Evolutionary conservation across 2,797 vertebrate genomes (phyloP).

Genomic region (Chrysocyon brachyurus): DNA sequence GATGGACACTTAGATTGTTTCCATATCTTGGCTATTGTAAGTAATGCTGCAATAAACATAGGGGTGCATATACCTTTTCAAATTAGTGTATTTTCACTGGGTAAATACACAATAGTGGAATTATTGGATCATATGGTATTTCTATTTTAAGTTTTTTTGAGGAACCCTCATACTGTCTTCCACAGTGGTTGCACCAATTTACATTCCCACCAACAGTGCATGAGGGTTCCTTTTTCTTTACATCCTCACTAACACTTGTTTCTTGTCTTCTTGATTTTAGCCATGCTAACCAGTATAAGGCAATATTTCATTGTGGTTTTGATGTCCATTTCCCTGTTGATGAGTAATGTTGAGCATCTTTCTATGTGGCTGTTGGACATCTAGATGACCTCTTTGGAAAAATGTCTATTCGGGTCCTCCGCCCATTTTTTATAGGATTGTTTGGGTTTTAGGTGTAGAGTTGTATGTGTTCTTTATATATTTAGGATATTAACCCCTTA

Average conservation of each 20-base stretch:
- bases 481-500: background rate
- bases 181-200: background rate
- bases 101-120: background rate
- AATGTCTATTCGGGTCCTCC: background rate
- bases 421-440: background rate
- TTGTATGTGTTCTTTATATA: background rate
- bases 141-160: background rate
- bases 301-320: background rate
- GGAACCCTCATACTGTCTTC: background rate
- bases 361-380: background rate
- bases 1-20: background rate
- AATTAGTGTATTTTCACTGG: background rate
- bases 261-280: background rate
- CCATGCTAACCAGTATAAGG: background rate
- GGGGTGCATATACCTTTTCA: background rate
- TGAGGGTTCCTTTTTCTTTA: background rate
- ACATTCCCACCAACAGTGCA: background rate
- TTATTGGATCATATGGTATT: background rate
- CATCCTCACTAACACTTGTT: background rate
- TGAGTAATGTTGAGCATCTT: background rate
- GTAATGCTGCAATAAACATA: background rate
- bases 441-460: background rate
- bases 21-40: background rate
- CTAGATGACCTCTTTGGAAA: background rate
- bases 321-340: background rate